Conservation (phyloP, 2,888 invertebrate species). For the Agrilus cyanescens region DNA sequence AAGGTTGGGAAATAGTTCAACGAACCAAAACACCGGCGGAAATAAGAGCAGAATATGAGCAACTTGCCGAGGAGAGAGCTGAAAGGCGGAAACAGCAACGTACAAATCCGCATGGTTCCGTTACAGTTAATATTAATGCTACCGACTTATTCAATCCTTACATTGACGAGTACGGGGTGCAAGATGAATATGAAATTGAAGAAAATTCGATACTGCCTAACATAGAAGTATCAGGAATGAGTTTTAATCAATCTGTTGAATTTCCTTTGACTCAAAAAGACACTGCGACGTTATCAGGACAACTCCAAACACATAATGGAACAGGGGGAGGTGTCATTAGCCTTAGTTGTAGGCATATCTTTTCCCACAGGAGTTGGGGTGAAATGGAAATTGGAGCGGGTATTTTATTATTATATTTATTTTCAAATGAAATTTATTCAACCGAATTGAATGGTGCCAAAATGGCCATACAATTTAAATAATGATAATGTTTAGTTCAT, state of each 20-base stretch:
- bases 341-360: slow-evolving; percentile 61
- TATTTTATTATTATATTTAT: slow-evolving; percentile 9
- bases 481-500: neutral
- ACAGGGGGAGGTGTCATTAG: slow-evolving; percentile 71
- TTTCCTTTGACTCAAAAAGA: slow-evolving; percentile 80
- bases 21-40: slow-evolving; percentile 87
- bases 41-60: slow-evolving; percentile 93
- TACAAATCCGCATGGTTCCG: slow-evolving; percentile 83
- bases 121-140: slow-evolving; percentile 82
- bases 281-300: slow-evolving; percentile 72
- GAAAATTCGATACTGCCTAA: slow-evolving; percentile 45
- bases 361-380: slow-evolving; percentile 77
- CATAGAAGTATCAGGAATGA: slow-evolving; percentile 88
- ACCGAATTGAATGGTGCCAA: neutral
- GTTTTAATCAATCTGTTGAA: slow-evolving; percentile 85
- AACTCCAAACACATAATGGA: slow-evolving; percentile 78
- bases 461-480: neutral
- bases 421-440: slow-evolving; percentile 2
- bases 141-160: slow-evolving; percentile 87
- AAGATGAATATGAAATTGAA: slow-evolving; percentile 32
- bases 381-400: slow-evolving; percentile 80
- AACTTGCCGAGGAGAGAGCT: slow-evolving; percentile 71
- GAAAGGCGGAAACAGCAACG: slow-evolving; percentile 78
- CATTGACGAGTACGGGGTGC: slow-evolving; percentile 51
- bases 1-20: slow-evolving; percentile 92